Percentiles rank a stretch among this genome's conserved stretches.
Conservation (phyloP, 2,888 invertebrate species). For the Rhamnusium bicolor region DNA sequence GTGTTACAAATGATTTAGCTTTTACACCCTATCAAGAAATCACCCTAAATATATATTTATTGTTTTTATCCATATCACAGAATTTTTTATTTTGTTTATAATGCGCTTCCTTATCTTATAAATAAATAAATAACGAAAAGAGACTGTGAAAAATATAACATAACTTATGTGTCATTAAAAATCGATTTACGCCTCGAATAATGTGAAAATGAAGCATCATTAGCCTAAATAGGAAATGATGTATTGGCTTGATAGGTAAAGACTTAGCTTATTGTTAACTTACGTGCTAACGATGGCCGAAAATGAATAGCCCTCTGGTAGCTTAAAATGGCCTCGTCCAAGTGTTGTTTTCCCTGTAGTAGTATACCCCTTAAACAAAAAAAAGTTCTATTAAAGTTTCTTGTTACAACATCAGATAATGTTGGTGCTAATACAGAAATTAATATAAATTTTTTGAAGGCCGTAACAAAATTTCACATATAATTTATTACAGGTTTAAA, state of each 20-base stretch:
- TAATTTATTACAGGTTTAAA: no score
- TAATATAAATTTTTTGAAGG: no score
- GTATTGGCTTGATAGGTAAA: constrained; percentile 31
- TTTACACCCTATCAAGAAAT: no score
- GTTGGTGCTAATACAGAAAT: neutral
- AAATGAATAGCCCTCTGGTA: constrained; percentile 94
- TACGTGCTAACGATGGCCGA: constrained; percentile 93
- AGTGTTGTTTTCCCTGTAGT: constrained; percentile 90
- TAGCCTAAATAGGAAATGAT: constrained; percentile 45
- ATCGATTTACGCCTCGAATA: constrained; percentile 50
- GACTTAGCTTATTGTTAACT: constrained; percentile 71
- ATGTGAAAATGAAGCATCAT: constrained; percentile 40
- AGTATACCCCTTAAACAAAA: constrained; percentile 89
- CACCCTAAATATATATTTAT: neutral
- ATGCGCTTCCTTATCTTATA: neutral
- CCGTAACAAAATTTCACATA: no score
- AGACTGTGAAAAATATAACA: constrained; percentile 5
- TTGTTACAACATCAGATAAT: neutral
- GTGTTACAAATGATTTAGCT: no score
- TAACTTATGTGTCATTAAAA: constrained; percentile 45
- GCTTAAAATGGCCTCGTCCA: constrained; percentile 90
- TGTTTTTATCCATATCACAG: neutral
- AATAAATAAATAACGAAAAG: neutral
- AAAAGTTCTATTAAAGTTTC: constrained; percentile 11
- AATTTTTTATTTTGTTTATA: neutral